phyloP scores from a whole-genome alignment of 2,888 invertebrate genomes.

The Tholera decimalis region DNA sequence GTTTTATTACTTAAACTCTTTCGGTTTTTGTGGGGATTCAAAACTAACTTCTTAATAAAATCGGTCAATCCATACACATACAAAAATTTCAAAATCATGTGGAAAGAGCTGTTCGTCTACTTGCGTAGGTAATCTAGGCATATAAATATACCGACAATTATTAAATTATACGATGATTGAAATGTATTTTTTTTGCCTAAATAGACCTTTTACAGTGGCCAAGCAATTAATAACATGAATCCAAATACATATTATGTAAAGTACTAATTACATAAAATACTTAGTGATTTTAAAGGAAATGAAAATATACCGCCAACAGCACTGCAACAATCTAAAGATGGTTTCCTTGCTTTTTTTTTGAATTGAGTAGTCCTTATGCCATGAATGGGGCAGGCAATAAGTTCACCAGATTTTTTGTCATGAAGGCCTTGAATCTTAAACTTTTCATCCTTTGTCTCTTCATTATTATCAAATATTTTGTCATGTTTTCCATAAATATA shows the following conservation, averaged over 20 bases:
- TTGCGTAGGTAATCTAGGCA: no score
- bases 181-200: background rate
- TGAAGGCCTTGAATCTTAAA: slow-evolving; percentile 80
- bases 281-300: background rate
- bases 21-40: no score
- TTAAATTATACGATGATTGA: no score
- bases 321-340: slow-evolving; percentile 87
- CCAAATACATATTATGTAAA: background rate
- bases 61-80: no score
- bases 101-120: no score
- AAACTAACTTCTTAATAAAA: no score
- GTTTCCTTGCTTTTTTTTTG: slow-evolving; percentile 77
- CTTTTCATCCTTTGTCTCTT: slow-evolving; percentile 72
- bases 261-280: background rate
- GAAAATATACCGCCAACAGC: slow-evolving; percentile 80
- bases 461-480: slow-evolving; percentile 71
- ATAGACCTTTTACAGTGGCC: background rate
- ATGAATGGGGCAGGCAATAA: slow-evolving; percentile 71
- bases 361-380: slow-evolving; percentile 75
- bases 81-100: no score
- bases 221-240: background rate
- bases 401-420: slow-evolving; percentile 60
- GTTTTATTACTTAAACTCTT: no score
- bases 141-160: no score
- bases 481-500: slow-evolving; percentile 82